These are phyloP conservation scores for Pammene aurita DNA, from an alignment of 2,888 invertebrate species.

Conservation along the genomic window DNA sequence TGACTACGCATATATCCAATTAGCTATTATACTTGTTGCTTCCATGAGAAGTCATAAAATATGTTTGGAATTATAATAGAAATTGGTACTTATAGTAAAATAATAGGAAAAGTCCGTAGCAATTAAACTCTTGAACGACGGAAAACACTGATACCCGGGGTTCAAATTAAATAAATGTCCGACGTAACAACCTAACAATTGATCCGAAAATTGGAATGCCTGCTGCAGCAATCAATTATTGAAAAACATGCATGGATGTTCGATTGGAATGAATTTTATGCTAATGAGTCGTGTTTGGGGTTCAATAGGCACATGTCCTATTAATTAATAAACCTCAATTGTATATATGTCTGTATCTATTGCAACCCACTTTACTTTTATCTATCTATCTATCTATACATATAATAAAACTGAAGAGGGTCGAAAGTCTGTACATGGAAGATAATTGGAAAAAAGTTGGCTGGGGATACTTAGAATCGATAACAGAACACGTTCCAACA, in stretches of 20 bases:
- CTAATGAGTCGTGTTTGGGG: background rate
- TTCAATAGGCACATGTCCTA: background rate
- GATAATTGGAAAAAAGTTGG: too few species aligned
- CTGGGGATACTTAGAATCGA: too few species aligned
- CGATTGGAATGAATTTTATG: background rate
- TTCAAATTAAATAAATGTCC: conserved; percentile 28
- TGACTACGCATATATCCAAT: too few species aligned
- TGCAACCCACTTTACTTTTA: too few species aligned
- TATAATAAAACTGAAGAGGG: too few species aligned
- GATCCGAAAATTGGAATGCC: conserved; percentile 2
- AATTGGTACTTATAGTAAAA: background rate
- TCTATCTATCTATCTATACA: too few species aligned
- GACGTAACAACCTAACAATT: conserved; percentile 14
- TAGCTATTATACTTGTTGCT: background rate
- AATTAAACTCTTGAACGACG: background rate
- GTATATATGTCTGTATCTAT: too few species aligned
- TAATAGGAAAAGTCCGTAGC: background rate
- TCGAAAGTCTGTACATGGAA: too few species aligned
- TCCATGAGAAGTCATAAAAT: background rate
- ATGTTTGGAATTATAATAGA: background rate
- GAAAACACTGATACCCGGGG: background rate
- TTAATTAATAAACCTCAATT: background rate
- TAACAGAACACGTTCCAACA: too few species aligned
- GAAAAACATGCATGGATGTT: conserved; percentile 3
- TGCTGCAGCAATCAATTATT: conserved; percentile 21